Evolutionary conservation across 2,888 invertebrate species (phyloP).

Genomic region (Euplexia lucipara): DNA sequence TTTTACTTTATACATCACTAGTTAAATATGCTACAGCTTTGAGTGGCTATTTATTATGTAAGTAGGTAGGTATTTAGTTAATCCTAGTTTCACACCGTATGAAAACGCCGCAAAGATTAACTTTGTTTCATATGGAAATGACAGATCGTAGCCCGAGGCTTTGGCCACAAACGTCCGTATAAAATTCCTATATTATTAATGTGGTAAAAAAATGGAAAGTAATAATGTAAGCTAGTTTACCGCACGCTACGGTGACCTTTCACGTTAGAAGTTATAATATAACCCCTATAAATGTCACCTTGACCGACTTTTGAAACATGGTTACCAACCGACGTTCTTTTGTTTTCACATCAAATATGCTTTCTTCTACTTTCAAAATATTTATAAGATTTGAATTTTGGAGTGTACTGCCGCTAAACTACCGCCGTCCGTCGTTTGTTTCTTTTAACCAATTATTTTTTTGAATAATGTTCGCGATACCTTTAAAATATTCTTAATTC

Average conservation of each 20-base stretch:
- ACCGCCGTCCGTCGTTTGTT: constrained; percentile 1
- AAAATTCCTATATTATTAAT: constrained; percentile 37
- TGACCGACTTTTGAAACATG: constrained; percentile 65
- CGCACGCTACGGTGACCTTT: constrained; percentile 64
- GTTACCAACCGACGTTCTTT: background rate
- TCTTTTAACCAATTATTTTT: background rate
- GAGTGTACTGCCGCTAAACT: background rate
- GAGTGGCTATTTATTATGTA: constrained; percentile 14
- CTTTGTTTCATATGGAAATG: constrained; percentile 43
- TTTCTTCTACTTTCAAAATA: background rate
- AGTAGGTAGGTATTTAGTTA: constrained; percentile 1
- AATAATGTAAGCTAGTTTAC: constrained; percentile 51
- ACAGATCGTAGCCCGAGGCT: constrained; percentile 6
- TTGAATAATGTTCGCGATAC: background rate
- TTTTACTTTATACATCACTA: constrained; percentile 1
- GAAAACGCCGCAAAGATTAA: constrained; percentile 21
- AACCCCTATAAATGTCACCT: constrained; percentile 67
- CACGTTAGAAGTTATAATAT: constrained; percentile 64
- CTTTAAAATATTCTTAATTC: background rate
- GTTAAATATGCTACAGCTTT: constrained; percentile 15
- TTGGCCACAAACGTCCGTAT: constrained; percentile 26
- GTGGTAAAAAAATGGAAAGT: constrained; percentile 49
- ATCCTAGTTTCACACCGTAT: constrained; percentile 23
- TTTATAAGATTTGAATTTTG: constrained; percentile 4
- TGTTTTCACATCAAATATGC: background rate